phyloP scores from a whole-genome alignment of 2,113 vertebrate species.

The Mirounga angustirostris region DNA sequence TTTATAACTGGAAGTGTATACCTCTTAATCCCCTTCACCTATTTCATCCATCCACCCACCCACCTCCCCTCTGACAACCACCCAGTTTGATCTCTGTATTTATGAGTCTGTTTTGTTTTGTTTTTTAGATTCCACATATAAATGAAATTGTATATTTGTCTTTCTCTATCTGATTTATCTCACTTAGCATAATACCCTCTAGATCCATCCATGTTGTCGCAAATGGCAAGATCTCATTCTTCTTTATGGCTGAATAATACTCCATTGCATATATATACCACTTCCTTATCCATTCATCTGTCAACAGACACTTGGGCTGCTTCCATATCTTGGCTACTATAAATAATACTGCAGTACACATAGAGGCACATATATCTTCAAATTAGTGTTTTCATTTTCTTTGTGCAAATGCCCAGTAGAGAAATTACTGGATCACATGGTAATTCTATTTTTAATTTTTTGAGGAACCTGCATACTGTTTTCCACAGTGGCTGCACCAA shows the following conservation, averaged over 20 bases:
- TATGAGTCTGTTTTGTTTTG: not conserved
- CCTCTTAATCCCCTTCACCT: not conserved
- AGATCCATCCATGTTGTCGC: not conserved
- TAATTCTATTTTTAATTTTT: not conserved
- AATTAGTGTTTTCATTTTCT: not conserved
- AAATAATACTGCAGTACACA: not conserved
- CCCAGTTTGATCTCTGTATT: not conserved
- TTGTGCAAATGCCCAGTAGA: not conserved
- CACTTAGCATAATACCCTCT: not conserved
- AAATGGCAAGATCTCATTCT: not conserved
- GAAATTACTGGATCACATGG: not conserved
- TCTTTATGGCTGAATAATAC: not conserved
- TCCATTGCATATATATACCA: not conserved
- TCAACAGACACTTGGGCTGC: not conserved
- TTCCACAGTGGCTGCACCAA: not conserved
- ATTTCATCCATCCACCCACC: not conserved
- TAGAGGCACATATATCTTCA: not conserved
- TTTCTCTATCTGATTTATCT: not conserved
- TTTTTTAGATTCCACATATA: not conserved
- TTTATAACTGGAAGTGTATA: not conserved
- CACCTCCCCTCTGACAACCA: not conserved
- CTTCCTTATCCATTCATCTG: not conserved
- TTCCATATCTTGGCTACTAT: not conserved
- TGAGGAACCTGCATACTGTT: not conserved
- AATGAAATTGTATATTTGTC: not conserved